These are phyloP conservation scores for Priocnemis perturbator DNA, from an alignment of 2,888 invertebrate species.

Conservation along the genomic window DNA sequence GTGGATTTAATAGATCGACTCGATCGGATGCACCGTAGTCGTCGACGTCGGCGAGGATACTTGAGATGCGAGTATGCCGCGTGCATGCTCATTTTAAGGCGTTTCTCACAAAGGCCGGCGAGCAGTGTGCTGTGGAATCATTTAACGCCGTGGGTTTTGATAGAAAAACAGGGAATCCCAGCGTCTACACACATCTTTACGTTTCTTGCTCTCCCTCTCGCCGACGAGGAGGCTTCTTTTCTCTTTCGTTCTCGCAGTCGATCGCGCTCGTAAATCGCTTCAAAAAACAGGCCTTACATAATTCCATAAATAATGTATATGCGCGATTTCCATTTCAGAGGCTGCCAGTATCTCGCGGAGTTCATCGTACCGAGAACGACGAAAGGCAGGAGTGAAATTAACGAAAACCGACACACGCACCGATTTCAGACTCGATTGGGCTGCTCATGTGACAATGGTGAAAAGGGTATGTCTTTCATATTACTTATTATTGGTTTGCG, in stretches of 20 bases:
- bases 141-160: too few species aligned
- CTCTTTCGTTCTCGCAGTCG: neutral
- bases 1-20: too few species aligned
- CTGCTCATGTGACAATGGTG: neutral
- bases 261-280: constrained; percentile 17
- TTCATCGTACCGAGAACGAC: constrained; percentile 40
- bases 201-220: too few species aligned
- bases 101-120: too few species aligned
- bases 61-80: neutral
- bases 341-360: constrained; percentile 33
- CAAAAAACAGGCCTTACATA: constrained; percentile 42
- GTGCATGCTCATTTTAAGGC: too few species aligned
- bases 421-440: neutral
- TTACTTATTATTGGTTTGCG: neutral
- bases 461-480: too few species aligned
- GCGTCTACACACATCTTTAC: too few species aligned
- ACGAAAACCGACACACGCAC: constrained; percentile 23
- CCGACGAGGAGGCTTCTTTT: constrained; percentile 3
- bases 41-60: constrained; percentile 1
- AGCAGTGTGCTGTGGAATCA: too few species aligned
- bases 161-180: neutral
- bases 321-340: constrained; percentile 47
- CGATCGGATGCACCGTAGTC: too few species aligned
- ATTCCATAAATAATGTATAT: constrained; percentile 51
- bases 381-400: constrained; percentile 41